Evolutionary conservation across 2,797 vertebrate genomes (phyloP).

Genomic region (Bryconaethiops microstoma): DNA sequence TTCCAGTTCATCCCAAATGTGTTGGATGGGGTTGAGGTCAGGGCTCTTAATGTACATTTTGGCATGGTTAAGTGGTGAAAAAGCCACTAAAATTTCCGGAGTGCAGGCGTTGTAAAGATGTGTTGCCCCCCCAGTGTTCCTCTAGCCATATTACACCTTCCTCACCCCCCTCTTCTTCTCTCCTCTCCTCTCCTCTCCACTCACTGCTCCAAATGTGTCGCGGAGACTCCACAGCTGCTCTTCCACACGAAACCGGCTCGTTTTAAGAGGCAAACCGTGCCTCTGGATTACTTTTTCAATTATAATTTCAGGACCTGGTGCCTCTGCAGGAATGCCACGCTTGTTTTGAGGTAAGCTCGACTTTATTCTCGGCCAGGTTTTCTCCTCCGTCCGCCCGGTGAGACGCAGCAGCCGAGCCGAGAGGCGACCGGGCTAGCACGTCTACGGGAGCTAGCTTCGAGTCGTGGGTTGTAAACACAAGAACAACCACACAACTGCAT

Average conservation of each 20-base stretch:
- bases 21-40: too few species aligned
- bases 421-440: neutral
- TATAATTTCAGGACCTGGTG: neutral
- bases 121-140: too few species aligned
- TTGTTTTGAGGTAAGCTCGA: constrained; percentile 68
- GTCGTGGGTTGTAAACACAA: neutral
- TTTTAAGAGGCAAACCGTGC: constrained; percentile 46
- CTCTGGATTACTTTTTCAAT: constrained; percentile 20
- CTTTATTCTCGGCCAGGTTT: neutral
- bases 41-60: too few species aligned
- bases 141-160: too few species aligned
- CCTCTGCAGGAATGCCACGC: constrained; percentile 59
- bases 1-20: too few species aligned
- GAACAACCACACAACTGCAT: neutral
- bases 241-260: constrained; percentile 64
- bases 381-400: constrained; percentile 20
- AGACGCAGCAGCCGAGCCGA: neutral
- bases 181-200: constrained; percentile 52
- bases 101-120: too few species aligned
- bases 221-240: constrained; percentile 66
- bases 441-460: neutral
- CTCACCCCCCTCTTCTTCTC: neutral
- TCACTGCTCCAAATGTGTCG: constrained; percentile 72
- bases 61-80: too few species aligned
- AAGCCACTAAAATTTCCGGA: too few species aligned